These are phyloP conservation scores for Lampris megalopsis DNA, from an alignment of 2,113 vertebrate species.

Conservation along the genomic window DNA sequence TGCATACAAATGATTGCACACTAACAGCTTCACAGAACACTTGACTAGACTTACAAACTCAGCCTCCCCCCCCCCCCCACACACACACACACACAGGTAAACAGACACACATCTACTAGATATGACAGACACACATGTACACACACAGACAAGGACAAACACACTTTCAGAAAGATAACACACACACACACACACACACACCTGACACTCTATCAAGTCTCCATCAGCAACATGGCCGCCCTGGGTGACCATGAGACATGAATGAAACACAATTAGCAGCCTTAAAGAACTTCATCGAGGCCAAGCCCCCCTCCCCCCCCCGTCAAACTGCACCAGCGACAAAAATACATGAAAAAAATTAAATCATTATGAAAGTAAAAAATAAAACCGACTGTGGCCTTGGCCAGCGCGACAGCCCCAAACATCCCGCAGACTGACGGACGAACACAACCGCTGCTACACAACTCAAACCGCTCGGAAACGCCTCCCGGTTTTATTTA, in stretches of 20 bases:
- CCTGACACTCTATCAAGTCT: constrained; percentile 40
- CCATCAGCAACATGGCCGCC: constrained; percentile 30
- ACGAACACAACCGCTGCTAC: background rate
- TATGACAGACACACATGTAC: constrained; percentile 3
- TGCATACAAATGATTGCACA: no score
- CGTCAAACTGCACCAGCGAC: background rate
- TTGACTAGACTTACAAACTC: no score
- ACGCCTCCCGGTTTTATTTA: constrained; percentile 2
- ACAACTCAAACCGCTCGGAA: background rate
- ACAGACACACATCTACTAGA: constrained; percentile 23
- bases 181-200: constrained; percentile 16
- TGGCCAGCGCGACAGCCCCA: constrained; percentile 31
- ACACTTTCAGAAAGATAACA: no score
- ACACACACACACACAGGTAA: constrained; percentile 18
- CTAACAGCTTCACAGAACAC: no score
- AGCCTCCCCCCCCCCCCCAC: no score
- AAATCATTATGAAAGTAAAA: no score
- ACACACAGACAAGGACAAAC: constrained; percentile 11
- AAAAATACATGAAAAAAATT: background rate
- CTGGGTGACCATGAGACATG: constrained; percentile 61
- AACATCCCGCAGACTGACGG: constrained; percentile 1
- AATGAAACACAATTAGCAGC: constrained; percentile 69
- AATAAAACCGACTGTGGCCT: constrained; percentile 24
- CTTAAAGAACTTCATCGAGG: constrained; percentile 65
- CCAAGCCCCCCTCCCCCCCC: constrained; percentile 22